Conservation (phyloP, 2,888 invertebrate species). For the Scelioninae gen. 2 region DNA sequence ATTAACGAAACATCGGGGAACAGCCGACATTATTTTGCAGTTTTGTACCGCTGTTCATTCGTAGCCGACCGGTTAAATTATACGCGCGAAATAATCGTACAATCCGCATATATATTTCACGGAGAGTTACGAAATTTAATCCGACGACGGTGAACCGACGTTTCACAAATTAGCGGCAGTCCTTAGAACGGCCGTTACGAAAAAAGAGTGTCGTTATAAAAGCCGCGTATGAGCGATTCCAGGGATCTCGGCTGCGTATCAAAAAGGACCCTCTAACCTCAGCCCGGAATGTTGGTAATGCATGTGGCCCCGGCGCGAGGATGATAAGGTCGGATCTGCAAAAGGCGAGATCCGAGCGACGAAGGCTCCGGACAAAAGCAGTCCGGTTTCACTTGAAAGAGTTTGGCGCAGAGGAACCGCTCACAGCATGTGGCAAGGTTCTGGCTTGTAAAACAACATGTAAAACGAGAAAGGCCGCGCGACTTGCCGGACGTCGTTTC, state of each 20-base stretch:
- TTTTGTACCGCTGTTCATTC: too few relatives aligned
- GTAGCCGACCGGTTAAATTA: conserved; percentile 28
- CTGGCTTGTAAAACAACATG: conserved; percentile 74
- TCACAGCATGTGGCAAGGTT: conserved; percentile 62
- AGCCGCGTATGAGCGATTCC: conserved; percentile 36
- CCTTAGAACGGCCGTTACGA: conserved; percentile 45
- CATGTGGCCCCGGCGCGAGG: conserved; percentile 43
- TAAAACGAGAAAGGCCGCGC: conserved; percentile 70
- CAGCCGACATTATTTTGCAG: conserved; percentile 1
- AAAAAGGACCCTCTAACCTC: conserved; percentile 47
- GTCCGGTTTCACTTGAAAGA: conserved; percentile 60
- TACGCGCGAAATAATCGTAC: conserved; percentile 41
- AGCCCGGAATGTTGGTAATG: conserved; percentile 55
- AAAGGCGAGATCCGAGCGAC: conserved; percentile 33
- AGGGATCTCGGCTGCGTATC: conserved; percentile 43
- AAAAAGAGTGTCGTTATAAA: conserved; percentile 47
- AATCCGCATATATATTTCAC: conserved; percentile 52
- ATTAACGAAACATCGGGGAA: too few relatives aligned
- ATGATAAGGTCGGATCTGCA: conserved; percentile 56
- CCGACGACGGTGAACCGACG: conserved; percentile 39
- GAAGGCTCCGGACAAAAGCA: conserved; percentile 52
- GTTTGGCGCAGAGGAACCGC: conserved; percentile 60
- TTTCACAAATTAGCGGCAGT: conserved; percentile 56
- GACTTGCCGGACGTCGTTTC: conserved; percentile 55
- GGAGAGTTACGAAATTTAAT: conserved; percentile 48